phyloP scores from a whole-genome alignment of 1,140 invertebrate genomes.

The Lasaia peninsularis region DNA sequence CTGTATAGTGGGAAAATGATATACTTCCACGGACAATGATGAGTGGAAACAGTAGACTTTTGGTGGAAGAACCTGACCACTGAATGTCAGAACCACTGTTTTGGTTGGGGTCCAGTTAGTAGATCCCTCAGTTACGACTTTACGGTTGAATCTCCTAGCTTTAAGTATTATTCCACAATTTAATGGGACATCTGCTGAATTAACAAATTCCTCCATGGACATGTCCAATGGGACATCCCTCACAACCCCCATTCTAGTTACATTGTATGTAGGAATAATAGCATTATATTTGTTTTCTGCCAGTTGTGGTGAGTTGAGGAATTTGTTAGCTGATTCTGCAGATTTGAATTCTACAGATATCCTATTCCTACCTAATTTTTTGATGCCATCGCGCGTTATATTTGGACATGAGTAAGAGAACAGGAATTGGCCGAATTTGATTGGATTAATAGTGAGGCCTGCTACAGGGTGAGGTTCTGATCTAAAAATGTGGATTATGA shows the following conservation, averaged over 20 bases:
- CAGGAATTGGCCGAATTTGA: no score
- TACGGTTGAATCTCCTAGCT: slow-evolving; percentile 22
- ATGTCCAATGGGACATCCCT: slow-evolving; percentile 21
- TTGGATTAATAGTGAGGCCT: no score
- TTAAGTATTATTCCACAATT: slow-evolving; percentile 22
- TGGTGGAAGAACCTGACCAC: slow-evolving; percentile 13
- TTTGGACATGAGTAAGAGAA: no score
- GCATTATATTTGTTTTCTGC: background rate
- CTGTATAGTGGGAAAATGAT: slow-evolving; percentile 26
- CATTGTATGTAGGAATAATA: no score
- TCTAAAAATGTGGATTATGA: no score
- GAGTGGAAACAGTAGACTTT: slow-evolving; percentile 21
- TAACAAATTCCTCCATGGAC: slow-evolving; percentile 19
- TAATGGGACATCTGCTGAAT: slow-evolving; percentile 16
- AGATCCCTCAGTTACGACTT: background rate
- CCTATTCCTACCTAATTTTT: slow-evolving; percentile 19
- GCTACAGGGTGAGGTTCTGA: no score
- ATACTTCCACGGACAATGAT: slow-evolving; percentile 21
- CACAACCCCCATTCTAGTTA: slow-evolving; percentile 21
- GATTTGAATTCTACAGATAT: slow-evolving; percentile 19
- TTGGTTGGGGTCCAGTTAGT: no score
- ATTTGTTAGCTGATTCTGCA: slow-evolving; percentile 17
- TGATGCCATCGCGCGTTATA: slow-evolving; percentile 3
- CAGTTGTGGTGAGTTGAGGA: background rate
- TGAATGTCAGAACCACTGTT: no score